Percentiles rank a stretch among this genome's conserved stretches.
These are phyloP conservation scores for Chrysodeixis includens DNA, from an alignment of 2,888 invertebrate species.

Conservation along the genomic window DNA sequence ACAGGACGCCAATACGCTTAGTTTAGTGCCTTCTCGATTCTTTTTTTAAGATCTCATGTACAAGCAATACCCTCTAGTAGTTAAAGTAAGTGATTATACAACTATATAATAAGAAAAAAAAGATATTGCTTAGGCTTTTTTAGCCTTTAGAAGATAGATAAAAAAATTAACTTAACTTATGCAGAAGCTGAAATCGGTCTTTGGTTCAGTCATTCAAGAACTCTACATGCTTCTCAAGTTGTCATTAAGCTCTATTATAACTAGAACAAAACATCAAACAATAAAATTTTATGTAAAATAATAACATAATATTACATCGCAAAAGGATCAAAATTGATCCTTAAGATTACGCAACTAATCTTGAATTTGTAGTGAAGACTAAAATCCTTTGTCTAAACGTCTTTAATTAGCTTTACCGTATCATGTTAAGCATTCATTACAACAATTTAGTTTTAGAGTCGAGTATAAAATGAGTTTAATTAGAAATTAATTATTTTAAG, in stretches of 20 bases:
- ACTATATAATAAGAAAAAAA: too few relatives aligned
- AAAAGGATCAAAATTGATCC: neutral
- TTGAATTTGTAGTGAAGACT: conserved; percentile 17
- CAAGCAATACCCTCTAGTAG: too few relatives aligned
- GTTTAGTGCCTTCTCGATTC: too few relatives aligned
- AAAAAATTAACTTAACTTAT: too few relatives aligned
- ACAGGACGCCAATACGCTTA: too few relatives aligned
- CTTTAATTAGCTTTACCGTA: conserved; percentile 32
- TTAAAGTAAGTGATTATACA: too few relatives aligned
- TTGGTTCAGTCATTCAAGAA: too few relatives aligned
- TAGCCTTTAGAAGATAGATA: too few relatives aligned
- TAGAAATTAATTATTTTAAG: neutral
- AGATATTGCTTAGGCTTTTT: too few relatives aligned
- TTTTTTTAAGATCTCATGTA: too few relatives aligned
- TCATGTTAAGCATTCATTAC: conserved; percentile 24
- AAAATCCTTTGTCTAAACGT: conserved; percentile 26
- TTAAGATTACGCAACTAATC: conserved; percentile 26
- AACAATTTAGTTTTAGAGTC: neutral
- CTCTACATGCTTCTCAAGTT: neutral
- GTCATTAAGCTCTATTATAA: neutral
- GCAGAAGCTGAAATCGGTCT: too few relatives aligned
- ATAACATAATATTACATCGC: neutral
- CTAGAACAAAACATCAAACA: neutral
- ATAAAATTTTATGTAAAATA: neutral
- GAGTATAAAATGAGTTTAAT: neutral